phyloP scores from a whole-genome alignment of 2,888 invertebrate genomes.

The Branchipolynoe longqiensis region DNA sequence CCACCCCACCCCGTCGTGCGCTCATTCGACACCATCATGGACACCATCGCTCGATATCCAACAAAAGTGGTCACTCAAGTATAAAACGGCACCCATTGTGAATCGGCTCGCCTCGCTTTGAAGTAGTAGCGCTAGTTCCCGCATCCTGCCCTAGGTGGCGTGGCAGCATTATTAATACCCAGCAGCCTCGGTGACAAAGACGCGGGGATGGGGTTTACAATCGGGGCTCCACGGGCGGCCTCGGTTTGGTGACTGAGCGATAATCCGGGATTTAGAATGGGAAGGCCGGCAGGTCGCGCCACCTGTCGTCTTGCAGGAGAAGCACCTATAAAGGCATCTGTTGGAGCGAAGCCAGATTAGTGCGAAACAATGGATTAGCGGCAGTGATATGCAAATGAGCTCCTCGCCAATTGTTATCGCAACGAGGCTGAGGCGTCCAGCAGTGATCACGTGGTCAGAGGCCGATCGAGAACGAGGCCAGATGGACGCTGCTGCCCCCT shows the following conservation, averaged over 20 bases:
- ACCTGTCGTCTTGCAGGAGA: constrained; percentile 28
- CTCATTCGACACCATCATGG: not conserved
- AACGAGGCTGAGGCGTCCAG: constrained; percentile 39
- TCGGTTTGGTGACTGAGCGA: constrained; percentile 49
- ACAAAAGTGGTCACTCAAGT: constrained; percentile 31
- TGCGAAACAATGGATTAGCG: constrained; percentile 42
- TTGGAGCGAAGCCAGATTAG: constrained; percentile 31
- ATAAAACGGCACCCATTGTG: constrained; percentile 34
- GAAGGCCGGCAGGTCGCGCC: constrained; percentile 9
- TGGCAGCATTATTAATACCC: constrained; percentile 24
- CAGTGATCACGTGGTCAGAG: constrained; percentile 43
- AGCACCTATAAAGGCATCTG: constrained; percentile 52
- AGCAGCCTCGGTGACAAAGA: constrained; percentile 9
- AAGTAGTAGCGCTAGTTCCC: not conserved
- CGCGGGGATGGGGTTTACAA: constrained; percentile 36
- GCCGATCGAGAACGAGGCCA: constrained; percentile 25
- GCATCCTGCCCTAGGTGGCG: constrained; percentile 9
- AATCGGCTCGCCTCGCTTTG: not conserved
- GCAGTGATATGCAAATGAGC: constrained; percentile 40
- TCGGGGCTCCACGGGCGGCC: constrained; percentile 34
- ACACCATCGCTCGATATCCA: constrained; percentile 4
- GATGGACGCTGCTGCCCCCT: constrained; percentile 32
- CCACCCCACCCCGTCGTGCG: not conserved
- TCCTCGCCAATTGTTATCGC: constrained; percentile 2
- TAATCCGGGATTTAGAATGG: constrained; percentile 54